Base-by-base conservation (phyloP, 2,797 vertebrate genomes). In the Poecilia gillii region DNA sequence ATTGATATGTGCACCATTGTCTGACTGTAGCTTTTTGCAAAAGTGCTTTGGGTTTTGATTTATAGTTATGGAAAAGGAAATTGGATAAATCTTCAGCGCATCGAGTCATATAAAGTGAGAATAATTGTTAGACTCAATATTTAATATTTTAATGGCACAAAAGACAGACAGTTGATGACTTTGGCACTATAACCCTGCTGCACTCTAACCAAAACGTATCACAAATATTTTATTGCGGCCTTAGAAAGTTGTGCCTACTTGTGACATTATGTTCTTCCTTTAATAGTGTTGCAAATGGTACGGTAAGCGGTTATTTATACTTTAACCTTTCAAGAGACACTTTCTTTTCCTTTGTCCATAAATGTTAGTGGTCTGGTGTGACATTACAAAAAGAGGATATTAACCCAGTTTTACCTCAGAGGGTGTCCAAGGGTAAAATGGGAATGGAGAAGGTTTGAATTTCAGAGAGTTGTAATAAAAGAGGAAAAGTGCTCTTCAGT, bases 401-500 rank as follows among this genome's bases (percentile, higher is more conserved):
- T 71, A 71, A 71, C 68, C 68, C 41, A 45, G 68, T 71, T 71
- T 71, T 68, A 85, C 82, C 84, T 85, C 74, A 82, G 76, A 82
- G 81, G 59, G 73, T 78, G 78, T 85, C 79, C 85, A 90, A 88
- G 85, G 89, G 86, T 88, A 91, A 91, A 90, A 33, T 72, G 75
- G 80, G 85, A 90, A 85, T 85, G 76, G 86, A 49, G 80, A 77
- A 81, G 87, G 83, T 78, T 73, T 89, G 62, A 85, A 81, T 80
- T 84, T 89, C 84, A 83, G 71, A 87, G 83, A 79, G 78, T 88
- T 88, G 87, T 81, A 57, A 80, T 82, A 88, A 82, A 77, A 90
- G 76, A 90, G 71, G 73, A 36, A 70, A 84, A 79, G 75, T 88
- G 89, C 93, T 90, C 86, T 92, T 93, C 84, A 90, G 86, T 90